phyloP scores from a whole-genome alignment of 2,888 invertebrate genomes.

The Phytoseiulus persimilis region DNA sequence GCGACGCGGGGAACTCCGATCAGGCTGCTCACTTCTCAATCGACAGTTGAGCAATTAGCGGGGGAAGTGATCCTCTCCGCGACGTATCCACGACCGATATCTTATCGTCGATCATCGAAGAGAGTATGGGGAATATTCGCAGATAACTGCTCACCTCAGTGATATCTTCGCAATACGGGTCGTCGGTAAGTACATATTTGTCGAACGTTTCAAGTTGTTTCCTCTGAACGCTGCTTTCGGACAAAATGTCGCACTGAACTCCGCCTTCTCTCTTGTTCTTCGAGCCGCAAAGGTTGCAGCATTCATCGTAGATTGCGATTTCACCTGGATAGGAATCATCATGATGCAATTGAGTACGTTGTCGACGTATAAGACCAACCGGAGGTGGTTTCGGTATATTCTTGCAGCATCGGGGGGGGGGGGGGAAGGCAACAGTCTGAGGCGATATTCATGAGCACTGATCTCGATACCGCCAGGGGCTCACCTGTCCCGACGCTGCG shows the following conservation, averaged over 20 bases:
- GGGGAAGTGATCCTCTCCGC: no score
- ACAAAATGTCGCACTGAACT: not conserved
- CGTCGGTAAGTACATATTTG: conserved; percentile 18
- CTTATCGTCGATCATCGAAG: no score
- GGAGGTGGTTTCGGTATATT: no score
- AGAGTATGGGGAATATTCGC: no score
- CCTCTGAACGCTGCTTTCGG: not conserved
- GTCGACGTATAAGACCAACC: no score
- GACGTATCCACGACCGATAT: no score
- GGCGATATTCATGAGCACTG: no score
- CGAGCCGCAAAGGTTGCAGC: conserved; percentile 9
- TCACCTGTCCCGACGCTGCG: conserved; percentile 26
- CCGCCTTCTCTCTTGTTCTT: conserved; percentile 1
- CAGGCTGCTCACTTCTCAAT: not conserved
- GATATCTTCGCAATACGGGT: conserved; percentile 32
- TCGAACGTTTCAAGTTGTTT: not conserved
- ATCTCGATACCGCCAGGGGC: not conserved
- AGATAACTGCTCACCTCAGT: conserved; percentile 11
- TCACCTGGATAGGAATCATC: not conserved
- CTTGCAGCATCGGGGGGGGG: no score
- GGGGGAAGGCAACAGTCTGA: no score
- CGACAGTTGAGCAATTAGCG: no score
- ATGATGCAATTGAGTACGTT: no score
- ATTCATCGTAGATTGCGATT: not conserved
- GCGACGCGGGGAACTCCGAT: not conserved